Evolutionary conservation across 2,113 vertebrate genomes (phyloP).

Genomic region (Hiodon tergisus): DNA sequence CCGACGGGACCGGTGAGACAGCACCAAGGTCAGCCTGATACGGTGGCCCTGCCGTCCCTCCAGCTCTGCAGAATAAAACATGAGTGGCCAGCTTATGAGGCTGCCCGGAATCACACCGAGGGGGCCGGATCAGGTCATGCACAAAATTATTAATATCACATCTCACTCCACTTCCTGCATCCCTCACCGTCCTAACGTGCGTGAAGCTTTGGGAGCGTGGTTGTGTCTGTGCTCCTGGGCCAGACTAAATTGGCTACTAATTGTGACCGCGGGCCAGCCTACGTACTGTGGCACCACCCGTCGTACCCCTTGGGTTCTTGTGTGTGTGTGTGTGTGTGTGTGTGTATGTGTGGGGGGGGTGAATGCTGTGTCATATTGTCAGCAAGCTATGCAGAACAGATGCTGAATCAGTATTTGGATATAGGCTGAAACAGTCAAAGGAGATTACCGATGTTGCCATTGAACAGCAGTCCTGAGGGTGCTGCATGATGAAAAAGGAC

Average conservation of each 20-base stretch:
- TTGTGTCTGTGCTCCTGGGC: background rate
- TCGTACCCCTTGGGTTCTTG: background rate
- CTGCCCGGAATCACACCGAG: background rate
- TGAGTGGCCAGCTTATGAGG: constrained; percentile 8
- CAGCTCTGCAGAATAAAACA: constrained; percentile 11
- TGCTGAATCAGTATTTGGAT: constrained; percentile 4
- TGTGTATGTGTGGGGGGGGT: background rate
- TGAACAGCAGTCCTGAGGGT: background rate
- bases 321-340: background rate
- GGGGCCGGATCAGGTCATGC: constrained; percentile 6
- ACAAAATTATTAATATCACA: constrained; percentile 9
- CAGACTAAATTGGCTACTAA: too few species aligned
- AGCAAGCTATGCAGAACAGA: constrained; percentile 12
- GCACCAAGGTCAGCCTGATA: background rate
- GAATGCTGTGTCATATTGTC: background rate
- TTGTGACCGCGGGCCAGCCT: too few species aligned
- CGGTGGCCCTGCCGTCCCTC: background rate
- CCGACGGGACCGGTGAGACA: background rate
- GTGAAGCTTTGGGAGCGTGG: background rate
- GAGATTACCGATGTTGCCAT: constrained; percentile 6
- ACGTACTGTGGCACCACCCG: too few species aligned
- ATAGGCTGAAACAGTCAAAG: constrained; percentile 11
- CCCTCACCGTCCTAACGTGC: background rate
- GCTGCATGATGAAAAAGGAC: background rate
- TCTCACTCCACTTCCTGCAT: background rate